Conservation (phyloP, 2,797 vertebrate genomes). For the Tokudaia tokunoshimensis region DNA sequence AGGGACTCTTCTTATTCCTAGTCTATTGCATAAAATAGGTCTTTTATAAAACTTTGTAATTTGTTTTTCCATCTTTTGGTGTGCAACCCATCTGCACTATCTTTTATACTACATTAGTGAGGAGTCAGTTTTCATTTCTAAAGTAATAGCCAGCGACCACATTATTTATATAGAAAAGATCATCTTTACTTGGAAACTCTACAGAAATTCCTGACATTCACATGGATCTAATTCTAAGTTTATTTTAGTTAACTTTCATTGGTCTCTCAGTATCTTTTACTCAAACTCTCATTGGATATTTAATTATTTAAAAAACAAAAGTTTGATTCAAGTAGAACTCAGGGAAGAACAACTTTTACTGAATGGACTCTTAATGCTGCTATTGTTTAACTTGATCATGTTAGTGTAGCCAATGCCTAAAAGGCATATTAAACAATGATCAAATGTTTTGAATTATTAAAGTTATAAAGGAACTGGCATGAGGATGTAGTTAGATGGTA, state of each 20-base stretch:
- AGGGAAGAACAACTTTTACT: background rate
- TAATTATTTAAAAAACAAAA: conserved; percentile 10
- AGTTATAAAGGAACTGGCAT: background rate
- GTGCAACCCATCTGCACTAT: conserved; percentile 8
- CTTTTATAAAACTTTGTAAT: conserved; percentile 43
- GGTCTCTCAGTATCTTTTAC: background rate
- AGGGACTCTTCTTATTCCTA: conserved; percentile 36
- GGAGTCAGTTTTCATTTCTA: background rate
- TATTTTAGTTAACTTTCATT: conserved; percentile 23
- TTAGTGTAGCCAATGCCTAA: conserved; percentile 49
- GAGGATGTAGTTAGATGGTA: background rate
- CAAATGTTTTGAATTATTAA: conserved; percentile 53
- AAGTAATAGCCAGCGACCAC: background rate
- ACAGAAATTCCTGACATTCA: conserved; percentile 7
- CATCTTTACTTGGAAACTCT: conserved; percentile 30
- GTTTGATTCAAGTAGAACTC: conserved; percentile 19
- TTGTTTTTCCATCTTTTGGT: conserved; percentile 56
- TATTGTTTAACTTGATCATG: conserved; percentile 48
- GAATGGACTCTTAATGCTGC: background rate
- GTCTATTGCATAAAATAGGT: conserved; percentile 46
- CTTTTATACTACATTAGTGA: conserved; percentile 35
- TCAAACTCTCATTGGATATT: conserved; percentile 37
- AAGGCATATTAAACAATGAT: conserved; percentile 52
- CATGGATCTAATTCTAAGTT: background rate
- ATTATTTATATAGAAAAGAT: conserved; percentile 38